phyloP scores from a whole-genome alignment of 2,888 invertebrate genomes.

The Rhingia campestris region DNA sequence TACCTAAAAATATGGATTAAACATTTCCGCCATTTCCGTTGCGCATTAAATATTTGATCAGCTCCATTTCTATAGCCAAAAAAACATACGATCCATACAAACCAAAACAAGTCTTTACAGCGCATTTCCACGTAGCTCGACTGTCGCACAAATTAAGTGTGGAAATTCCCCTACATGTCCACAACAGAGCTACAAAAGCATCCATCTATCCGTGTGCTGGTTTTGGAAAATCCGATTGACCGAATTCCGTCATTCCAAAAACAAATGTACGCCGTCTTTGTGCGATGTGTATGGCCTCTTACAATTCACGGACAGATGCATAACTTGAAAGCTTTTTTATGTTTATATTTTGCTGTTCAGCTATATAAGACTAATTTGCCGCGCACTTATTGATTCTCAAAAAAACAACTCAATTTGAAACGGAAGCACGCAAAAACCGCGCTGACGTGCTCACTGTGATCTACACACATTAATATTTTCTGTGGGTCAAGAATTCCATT shows the following conservation, averaged over 20 bases:
- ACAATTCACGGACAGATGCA: neutral
- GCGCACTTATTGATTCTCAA: slow-evolving; percentile 11
- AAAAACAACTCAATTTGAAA: slow-evolving; percentile 24
- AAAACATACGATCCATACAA: neutral
- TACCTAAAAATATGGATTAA: too few relatives aligned
- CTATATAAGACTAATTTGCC: slow-evolving; percentile 5
- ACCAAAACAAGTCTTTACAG: neutral
- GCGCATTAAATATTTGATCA: too few relatives aligned
- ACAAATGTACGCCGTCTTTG: neutral
- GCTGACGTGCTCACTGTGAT: slow-evolving; percentile 7
- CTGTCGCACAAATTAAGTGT: neutral
- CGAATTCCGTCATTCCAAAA: slow-evolving; percentile 13
- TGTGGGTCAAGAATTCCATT: slow-evolving; percentile 38
- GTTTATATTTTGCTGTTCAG: neutral
- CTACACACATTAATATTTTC: slow-evolving; percentile 14
- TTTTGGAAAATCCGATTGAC: slow-evolving; percentile 10
- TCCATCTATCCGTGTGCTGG: neutral
- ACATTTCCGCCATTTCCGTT: too few relatives aligned
- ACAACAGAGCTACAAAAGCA: neutral
- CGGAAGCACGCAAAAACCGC: slow-evolving; percentile 36
- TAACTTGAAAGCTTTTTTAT: slow-evolving; percentile 31
- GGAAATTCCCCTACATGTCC: neutral
- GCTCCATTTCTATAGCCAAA: too few relatives aligned
- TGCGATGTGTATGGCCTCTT: slow-evolving; percentile 1
- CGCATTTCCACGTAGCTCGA: neutral